Conservation (phyloP, 2,888 invertebrate species). For the Cheilosia soror region DNA sequence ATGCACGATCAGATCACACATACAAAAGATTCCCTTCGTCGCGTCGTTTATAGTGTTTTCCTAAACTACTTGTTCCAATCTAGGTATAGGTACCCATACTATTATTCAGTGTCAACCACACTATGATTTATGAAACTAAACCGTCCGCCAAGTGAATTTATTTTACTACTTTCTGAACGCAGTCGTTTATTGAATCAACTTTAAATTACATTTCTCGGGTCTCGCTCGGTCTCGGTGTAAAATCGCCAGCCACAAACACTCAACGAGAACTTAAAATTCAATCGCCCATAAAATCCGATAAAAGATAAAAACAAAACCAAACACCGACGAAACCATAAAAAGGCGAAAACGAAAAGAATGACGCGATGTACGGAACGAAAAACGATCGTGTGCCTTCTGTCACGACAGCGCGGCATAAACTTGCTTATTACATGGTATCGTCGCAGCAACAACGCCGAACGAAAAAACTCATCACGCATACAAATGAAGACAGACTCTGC, state of each 20-base stretch:
- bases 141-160: constrained; percentile 19
- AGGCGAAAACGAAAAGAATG: constrained; percentile 6
- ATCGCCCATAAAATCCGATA: constrained; percentile 48
- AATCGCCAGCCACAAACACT: constrained; percentile 38
- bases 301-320: constrained; percentile 34
- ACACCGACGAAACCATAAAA: constrained; percentile 30
- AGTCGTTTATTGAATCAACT: constrained; percentile 37
- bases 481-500: constrained; percentile 37
- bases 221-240: constrained; percentile 2
- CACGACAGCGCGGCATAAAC: constrained; percentile 58
- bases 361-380: constrained; percentile 20
- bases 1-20: too few relatives aligned
- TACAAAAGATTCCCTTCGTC: not conserved
- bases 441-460: constrained; percentile 4
- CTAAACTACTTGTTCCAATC: not conserved
- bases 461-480: constrained; percentile 56
- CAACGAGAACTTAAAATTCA: constrained; percentile 48
- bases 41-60: not conserved
- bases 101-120: constrained; percentile 21
- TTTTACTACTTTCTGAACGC: constrained; percentile 1
- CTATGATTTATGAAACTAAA: constrained; percentile 46
- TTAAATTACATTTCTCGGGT: not conserved
- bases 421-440: constrained; percentile 52
- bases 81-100: not conserved
- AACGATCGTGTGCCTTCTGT: constrained; percentile 65